Base-by-base conservation (phyloP, 2,113 vertebrate genomes). In the Calypte anna region DNA sequence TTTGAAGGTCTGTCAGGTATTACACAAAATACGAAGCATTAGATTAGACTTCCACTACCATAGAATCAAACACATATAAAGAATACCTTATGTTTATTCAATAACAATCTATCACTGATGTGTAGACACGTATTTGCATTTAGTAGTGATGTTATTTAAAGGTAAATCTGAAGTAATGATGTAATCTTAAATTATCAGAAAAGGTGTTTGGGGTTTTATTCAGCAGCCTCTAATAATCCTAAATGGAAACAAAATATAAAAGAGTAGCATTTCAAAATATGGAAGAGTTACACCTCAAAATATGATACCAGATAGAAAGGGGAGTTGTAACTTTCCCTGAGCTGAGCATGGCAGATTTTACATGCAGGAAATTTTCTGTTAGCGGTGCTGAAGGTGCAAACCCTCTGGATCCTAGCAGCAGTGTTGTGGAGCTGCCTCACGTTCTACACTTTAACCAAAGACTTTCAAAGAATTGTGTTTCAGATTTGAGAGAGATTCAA, bases 231-330 rank as follows among this genome's bases (percentile, higher is more conserved):
- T 96, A 95, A 96, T 91, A 87, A 61, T 92, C 75, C 62, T 74
- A 88, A 89, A 44, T 82, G 82, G 90, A 96, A 97, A 96, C 86
- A 93, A 91, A 95, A 93, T 58, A 91, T 28, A 73, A 82, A 92
- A 36, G 66, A 73, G 40, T 74, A 93, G 40, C 40, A 48, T 48
- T 48, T 48, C 86, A 93, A 90, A 95, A 93, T 58, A 91, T 28
- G 73, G 77, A 93, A 38, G 66, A 74, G 40, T 77, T 92, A 58
- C 68, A 90, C 82, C 92, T 94, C 64, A 88, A 90, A 88, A 90
- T 82, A 85, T 20, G 36, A 48, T 76, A 64, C 33, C 61, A 64
- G 38, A 88, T 1, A 87, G 66, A 92, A 88, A 76, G 3, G 57
- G 22, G 40, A 90, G 48, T 46, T 25, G 0, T 25, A 28, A 59